A percentile compares a stretch with the other conserved stretches of the same genome.
These are phyloP conservation scores for Muraenolepis orangiensis DNA, from an alignment of 2,797 vertebrate species.

Conservation along the genomic window DNA sequence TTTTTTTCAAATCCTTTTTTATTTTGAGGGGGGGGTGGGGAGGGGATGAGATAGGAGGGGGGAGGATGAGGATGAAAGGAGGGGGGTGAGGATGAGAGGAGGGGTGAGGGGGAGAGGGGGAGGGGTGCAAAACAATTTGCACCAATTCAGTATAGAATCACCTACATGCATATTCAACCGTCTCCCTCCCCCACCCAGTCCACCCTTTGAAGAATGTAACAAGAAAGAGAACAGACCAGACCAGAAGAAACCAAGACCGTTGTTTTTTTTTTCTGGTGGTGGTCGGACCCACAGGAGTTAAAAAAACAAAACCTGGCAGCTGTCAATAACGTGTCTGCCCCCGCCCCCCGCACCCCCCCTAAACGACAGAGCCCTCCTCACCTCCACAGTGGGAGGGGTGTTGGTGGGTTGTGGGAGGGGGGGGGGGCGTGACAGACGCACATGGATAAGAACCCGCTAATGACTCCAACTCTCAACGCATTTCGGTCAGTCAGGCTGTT, in stretches of 20 bases:
- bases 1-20: too few relatives aligned
- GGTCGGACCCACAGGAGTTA: neutral
- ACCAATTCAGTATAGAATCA: constrained; percentile 1
- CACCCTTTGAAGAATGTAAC: neutral
- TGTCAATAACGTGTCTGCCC: constrained; percentile 9
- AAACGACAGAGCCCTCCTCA: constrained; percentile 57
- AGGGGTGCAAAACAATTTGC: neutral
- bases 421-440: constrained; percentile 50
- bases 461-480: constrained; percentile 54
- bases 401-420: too few relatives aligned
- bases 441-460: constrained; percentile 45
- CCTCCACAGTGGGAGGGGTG: too few relatives aligned
- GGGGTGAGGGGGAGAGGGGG: too few relatives aligned
- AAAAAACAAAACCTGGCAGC: neutral
- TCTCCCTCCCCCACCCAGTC: too few relatives aligned
- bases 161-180: neutral
- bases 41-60: too few relatives aligned
- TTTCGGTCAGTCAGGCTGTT: constrained; percentile 63
- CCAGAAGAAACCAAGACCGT: neutral
- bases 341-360: too few relatives aligned
- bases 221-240: neutral
- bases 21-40: too few relatives aligned
- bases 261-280: too few relatives aligned
- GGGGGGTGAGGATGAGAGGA: too few relatives aligned
- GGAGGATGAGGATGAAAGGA: too few relatives aligned